These are phyloP conservation scores for Pogonocherus hispidulus DNA, from an alignment of 2,888 invertebrate genomes.

Conservation along the genomic window DNA sequence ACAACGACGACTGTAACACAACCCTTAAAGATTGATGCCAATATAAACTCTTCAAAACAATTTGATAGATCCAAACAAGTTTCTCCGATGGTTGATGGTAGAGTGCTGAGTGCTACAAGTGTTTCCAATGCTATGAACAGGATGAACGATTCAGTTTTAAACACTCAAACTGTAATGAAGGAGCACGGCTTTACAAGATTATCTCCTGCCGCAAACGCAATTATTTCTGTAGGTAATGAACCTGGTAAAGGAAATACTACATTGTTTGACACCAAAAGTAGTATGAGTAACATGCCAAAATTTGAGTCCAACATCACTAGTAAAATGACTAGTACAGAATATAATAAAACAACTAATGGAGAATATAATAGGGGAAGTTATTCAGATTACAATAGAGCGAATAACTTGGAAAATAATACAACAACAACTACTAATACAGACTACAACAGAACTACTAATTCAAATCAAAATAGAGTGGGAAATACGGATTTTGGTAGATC, in stretches of 20 bases:
- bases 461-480: neutral
- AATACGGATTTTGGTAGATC: neutral
- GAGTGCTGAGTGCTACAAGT: conserved; percentile 65
- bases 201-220: conserved; percentile 54
- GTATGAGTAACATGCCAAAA: neutral
- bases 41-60: conserved; percentile 54
- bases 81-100: conserved; percentile 62
- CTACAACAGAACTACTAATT: conserved; percentile 9
- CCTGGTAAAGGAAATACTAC: conserved; percentile 24
- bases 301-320: neutral
- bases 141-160: conserved; percentile 67
- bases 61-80: conserved; percentile 51
- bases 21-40: conserved; percentile 66
- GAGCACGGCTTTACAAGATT: conserved; percentile 59
- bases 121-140: conserved; percentile 67
- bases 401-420: neutral
- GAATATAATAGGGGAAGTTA: conserved; percentile 7
- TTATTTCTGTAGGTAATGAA: conserved; percentile 52
- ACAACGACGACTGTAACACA: conserved; percentile 66
- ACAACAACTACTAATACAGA: neutral
- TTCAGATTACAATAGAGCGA: neutral
- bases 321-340: neutral
- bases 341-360: neutral
- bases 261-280: neutral
- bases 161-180: conserved; percentile 65